Evolutionary conservation across 2,797 vertebrate genomes (phyloP).

Genomic region (Dendrocincla fuliginosa): DNA sequence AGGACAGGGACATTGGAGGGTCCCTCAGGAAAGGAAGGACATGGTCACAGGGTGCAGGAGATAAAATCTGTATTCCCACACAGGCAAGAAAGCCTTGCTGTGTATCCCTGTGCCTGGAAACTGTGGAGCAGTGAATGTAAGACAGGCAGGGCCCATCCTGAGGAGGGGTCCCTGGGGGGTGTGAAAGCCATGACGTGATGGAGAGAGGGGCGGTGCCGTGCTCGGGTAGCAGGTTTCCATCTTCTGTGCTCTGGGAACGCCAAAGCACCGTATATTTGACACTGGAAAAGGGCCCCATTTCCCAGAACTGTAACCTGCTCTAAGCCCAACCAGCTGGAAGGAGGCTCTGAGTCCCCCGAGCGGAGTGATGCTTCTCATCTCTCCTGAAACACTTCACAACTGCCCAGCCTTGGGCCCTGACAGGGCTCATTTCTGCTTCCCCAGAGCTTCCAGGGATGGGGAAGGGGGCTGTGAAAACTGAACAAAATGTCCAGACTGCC

Average conservation of each 20-base stretch:
- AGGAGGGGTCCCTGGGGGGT: background rate
- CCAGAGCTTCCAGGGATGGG: background rate
- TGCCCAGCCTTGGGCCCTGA: rapidly evolving
- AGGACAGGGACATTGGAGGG: background rate
- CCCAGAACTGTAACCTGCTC: slow-evolving; percentile 24
- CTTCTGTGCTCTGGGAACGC: background rate
- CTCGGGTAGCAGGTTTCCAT: background rate
- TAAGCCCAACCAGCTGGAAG: slow-evolving; percentile 26
- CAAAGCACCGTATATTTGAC: background rate
- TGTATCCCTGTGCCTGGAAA: background rate
- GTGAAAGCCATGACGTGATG: background rate
- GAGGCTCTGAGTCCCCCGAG: background rate
- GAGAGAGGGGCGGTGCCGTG: background rate
- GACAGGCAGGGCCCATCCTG: background rate
- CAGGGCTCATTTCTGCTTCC: background rate
- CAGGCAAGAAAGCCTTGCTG: background rate
- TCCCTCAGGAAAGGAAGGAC: background rate
- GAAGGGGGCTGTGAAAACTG: background rate
- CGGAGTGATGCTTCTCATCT: background rate
- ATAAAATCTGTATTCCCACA: background rate
- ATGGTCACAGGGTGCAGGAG: rapidly evolving
- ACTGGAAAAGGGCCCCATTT: slow-evolving; percentile 13
- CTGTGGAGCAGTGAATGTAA: background rate
- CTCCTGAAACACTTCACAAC: background rate
- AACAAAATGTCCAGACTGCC: background rate